Evolutionary conservation across 2,888 invertebrate genomes (phyloP).

Genomic region (Cryptus armator): DNA sequence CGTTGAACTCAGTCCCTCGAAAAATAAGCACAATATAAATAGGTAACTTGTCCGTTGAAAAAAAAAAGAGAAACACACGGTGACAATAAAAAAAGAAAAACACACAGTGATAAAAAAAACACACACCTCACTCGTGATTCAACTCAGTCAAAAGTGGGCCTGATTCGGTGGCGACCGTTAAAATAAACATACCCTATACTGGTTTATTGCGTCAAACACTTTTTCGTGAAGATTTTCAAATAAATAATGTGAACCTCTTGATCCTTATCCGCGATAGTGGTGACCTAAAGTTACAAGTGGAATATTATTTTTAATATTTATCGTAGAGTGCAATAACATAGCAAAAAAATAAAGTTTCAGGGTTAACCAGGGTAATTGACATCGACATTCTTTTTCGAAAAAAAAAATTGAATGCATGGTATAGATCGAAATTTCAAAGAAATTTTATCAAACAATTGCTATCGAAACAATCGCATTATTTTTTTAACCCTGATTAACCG

Average conservation of each 20-base stretch:
- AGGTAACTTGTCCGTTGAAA: background rate
- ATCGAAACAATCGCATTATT: no score
- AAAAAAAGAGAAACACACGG: constrained; percentile 30
- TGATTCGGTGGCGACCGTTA: constrained; percentile 35
- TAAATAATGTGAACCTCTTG: constrained; percentile 20
- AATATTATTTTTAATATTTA: constrained; percentile 13
- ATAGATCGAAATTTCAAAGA: no score
- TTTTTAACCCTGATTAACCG: no score
- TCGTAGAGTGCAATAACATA: background rate
- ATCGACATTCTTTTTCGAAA: background rate
- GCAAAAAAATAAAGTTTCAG: background rate
- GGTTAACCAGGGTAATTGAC: background rate
- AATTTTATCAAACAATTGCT: no score
- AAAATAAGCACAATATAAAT: constrained; percentile 21
- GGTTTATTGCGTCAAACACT: constrained; percentile 6
- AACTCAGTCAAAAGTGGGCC: background rate
- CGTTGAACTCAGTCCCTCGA: background rate
- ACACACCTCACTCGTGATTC: constrained; percentile 7
- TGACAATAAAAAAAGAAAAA: constrained; percentile 25
- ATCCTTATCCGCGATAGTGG: background rate
- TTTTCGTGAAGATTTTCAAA: constrained; percentile 22
- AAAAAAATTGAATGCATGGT: no score
- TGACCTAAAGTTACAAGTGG: constrained; percentile 16
- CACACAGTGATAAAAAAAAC: constrained; percentile 16
- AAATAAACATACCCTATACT: constrained; percentile 26